Base-by-base conservation (phyloP, 2,113 vertebrate genomes). In the Puma concolor region DNA sequence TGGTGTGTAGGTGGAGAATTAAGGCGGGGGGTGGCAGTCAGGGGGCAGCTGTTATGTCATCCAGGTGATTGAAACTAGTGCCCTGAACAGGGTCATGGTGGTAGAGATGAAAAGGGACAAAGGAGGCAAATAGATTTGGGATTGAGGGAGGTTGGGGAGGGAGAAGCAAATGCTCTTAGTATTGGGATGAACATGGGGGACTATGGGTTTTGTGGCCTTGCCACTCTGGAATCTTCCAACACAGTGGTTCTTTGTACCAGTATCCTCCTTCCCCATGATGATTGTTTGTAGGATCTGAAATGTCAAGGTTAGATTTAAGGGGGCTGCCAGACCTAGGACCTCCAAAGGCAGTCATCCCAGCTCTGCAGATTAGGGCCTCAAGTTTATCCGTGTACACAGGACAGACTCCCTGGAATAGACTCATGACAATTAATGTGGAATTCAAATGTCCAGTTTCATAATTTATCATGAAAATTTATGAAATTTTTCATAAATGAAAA, bases 181-280 rank as follows among this genome's bases (percentile, higher is more conserved):
- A 36, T 21, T 33, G 10, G 13, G n/a, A 4, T 1, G 36, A 10
- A 17, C 31, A 2, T 13, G 19, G 4, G 12, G 3, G 38, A 48
- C 3, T 74, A 14, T 67, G n/a, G 38, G 57, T 21, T 31, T 17
- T 5, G 77, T 41, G 52, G 4, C 54, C 79, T 48, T 9, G 1
- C 19, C 10, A 1, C 41, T 44, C 41, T 33, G 12, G 87, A 33
- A 16, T 12, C 41, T 48, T 33, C 9, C 54, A 48, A 11, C 5
- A 4, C 17, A 7, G 0, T 57, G 8, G 38, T 50, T 44, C 17
- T 63, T 41, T 11, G 4, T 44, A 8, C 3, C 77, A 4, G 71
- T 36, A 2, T 52, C n/a, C 54, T 36, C 44, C 41, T 11, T 14
- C 9, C 2, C 63, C 2, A 0, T 15, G 60, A 1, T 3, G 11